A percentile compares a stretch with the other conserved stretches of the same genome.
These are phyloP conservation scores for Lampropteryx suffumata DNA, from an alignment of 2,888 invertebrate genomes.

Conservation along the genomic window DNA sequence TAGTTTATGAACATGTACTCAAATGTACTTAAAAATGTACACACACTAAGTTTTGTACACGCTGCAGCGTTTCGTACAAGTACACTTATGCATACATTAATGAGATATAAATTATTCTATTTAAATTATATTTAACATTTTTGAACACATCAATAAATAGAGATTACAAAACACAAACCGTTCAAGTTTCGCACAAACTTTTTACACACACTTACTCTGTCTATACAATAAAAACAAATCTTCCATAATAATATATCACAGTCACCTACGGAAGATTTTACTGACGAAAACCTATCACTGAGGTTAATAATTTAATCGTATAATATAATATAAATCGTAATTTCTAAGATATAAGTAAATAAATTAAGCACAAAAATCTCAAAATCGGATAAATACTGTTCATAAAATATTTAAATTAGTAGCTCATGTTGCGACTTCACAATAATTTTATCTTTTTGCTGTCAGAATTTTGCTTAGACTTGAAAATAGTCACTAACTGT, in stretches of 20 bases:
- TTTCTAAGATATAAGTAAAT: slow-evolving; percentile 61
- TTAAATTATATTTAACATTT: slow-evolving; percentile 37
- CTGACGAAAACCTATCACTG: slow-evolving; percentile 58
- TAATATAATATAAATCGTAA: slow-evolving; percentile 55
- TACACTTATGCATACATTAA: slow-evolving; percentile 43
- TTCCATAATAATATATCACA: slow-evolving; percentile 71
- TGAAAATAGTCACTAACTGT: slow-evolving; percentile 77
- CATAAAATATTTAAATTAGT: slow-evolving; percentile 48
- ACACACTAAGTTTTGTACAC: slow-evolving; percentile 60
- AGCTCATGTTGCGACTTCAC: slow-evolving; percentile 34
- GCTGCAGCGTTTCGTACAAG: slow-evolving; percentile 35
- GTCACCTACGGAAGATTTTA: slow-evolving; percentile 77
- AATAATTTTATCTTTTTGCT: slow-evolving; percentile 19
- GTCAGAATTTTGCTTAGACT: slow-evolving; percentile 52
- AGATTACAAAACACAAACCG: slow-evolving; percentile 52
- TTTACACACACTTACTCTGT: slow-evolving; percentile 24
- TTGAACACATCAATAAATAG: slow-evolving; percentile 60
- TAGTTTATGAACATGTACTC: too few relatives aligned
- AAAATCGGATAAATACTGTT: slow-evolving; percentile 53
- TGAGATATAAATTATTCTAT: slow-evolving; percentile 38
- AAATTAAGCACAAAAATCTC: slow-evolving; percentile 65
- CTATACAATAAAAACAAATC: slow-evolving; percentile 54
- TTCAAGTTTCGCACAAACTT: slow-evolving; percentile 19
- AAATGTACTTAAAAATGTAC: slow-evolving; percentile 41
- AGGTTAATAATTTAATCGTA: slow-evolving; percentile 59